A percentile compares a stretch with the other conserved stretches of the same genome.
Evolutionary conservation across 2,113 vertebrate species (phyloP).

Genomic region (Bujurquina vittata): DNA sequence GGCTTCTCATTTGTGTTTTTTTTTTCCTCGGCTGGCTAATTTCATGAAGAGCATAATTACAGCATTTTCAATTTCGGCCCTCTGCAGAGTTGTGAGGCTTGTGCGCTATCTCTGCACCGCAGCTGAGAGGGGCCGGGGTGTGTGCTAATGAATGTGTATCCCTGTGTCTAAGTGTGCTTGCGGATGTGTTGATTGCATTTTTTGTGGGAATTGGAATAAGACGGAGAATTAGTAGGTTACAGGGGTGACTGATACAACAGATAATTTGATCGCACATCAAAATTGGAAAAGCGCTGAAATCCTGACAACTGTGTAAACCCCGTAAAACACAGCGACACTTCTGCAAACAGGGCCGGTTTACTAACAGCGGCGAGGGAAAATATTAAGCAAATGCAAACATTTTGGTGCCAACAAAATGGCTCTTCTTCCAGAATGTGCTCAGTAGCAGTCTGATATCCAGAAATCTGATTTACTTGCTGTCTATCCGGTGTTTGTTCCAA

Average conservation of each 20-base stretch:
- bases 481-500: conserved; percentile 47
- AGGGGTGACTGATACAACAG: conserved; percentile 47
- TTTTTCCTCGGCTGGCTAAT: conserved; percentile 66
- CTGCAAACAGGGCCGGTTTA: conserved; percentile 25
- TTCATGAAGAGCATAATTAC: conserved; percentile 80
- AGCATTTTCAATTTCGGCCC: conserved; percentile 73
- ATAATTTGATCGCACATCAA: conserved; percentile 45
- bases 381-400: conserved; percentile 19
- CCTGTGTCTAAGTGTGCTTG: conserved; percentile 16
- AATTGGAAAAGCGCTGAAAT: conserved; percentile 49
- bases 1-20: conserved; percentile 69
- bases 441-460: conserved; percentile 47
- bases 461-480: conserved; percentile 62
- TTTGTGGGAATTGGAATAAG: conserved; percentile 28
- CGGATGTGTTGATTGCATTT: conserved; percentile 19
- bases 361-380: conserved; percentile 21
- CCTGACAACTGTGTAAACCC: conserved; percentile 34
- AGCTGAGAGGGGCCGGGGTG: conserved; percentile 54
- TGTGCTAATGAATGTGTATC: conserved; percentile 19
- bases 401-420: conserved; percentile 7
- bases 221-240: conserved; percentile 30
- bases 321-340: not conserved
- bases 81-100: conserved; percentile 56
- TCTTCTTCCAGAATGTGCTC: conserved; percentile 40
- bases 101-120: conserved; percentile 64